Evolutionary conservation across 2,888 invertebrate genomes (phyloP), one percentile per base, ranked within the genome.

Genomic region (Drosophila phalerata): DNA sequence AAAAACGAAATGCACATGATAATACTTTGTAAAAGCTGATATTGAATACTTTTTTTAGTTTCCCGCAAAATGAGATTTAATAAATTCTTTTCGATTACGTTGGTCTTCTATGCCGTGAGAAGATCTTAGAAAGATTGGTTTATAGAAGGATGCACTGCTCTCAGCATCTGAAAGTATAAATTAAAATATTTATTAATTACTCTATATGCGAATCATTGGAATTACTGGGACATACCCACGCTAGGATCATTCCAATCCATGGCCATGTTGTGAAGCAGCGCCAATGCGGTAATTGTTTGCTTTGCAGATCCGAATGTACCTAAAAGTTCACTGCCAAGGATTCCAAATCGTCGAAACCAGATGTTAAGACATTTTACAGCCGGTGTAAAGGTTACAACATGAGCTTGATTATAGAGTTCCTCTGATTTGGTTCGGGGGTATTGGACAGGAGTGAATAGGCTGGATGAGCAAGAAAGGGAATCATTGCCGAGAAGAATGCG

Each of bases 221-320:
- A 15, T 10, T n/a, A 34, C 5, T 17, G 28, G 0, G n/a, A 40
- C 53, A 32, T 72, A 84, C 90, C 86, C 42, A 87, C 74, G 43
- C 81, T 81, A 0, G 78, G 77, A 72, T 91, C 90, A 42, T 76
- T 79, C 87, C 90, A 90, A n/a, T 91, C 90, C 61, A 91, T 81
- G 11, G 90, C 91, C 88, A 91, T 91, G 32, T 91, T 91, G 30
- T 91, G 90, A 3, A 91, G 77, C 28, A 91, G 65, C 5, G 86
- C 90, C 28, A 91, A 58, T 10, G 90, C 91, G 0, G 90, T 88
- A 34, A 91, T 80, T 58, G 86, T 84, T 42, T 91, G 88, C 34
- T 88, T 88, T 8, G 79, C 83, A 0, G 83, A 77, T 5, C 72
- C 79, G 56, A 80, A 83, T n/a, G 91, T 85, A 5, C 81, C 77